Evolutionary conservation across 2,113 vertebrate genomes (phyloP), one percentile per base, ranked within the genome.

Genomic region (Kryptolebias marmoratus): DNA sequence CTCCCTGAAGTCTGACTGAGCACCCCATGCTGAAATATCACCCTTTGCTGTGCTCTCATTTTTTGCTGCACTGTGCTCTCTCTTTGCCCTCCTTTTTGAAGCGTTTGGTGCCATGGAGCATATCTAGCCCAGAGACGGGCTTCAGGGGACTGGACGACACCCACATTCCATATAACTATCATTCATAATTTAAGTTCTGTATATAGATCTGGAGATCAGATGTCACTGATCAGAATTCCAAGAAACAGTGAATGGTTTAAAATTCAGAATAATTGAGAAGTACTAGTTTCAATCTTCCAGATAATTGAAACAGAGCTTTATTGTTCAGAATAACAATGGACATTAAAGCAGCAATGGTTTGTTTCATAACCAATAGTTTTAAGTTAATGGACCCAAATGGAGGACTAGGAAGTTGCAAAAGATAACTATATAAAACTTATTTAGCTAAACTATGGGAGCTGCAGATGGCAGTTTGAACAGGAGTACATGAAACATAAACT

Each of bases 1-100:
- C 83, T 94, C 92, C 92, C 93, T 73, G 68, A 89, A 92, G 92
- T 89, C 91, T 88, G 75, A 79, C 81, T 83, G 89, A 83, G 89
- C 88, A 88, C 74, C 86, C 87, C 77, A 57, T 68, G 69, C 82
- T 83, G 73, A 90, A 89, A 90, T 76, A 89, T 65, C 77, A 83
- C 86, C 85, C 83, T 79, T 81, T 81, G 75, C 77, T 70, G 79
- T 81, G 88, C 85, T 90, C 88, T 81, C 68, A 73, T 91, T 90
- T 71, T 64, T 64, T 45, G 15, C 58, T 87, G 53, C 75, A 61
- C 71, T 62, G 65, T 84, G 75, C 79, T 74, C 64, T 61, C 61
- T 52, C 69, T 71, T 75, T 88, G 87, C 79, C 89, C 82, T 88
- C 77, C 61, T 91, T 92, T 92, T 76, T 49, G 52, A 45, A 9